phyloP scores from a whole-genome alignment of 2,797 vertebrate species.

The Miichthys miiuy region DNA sequence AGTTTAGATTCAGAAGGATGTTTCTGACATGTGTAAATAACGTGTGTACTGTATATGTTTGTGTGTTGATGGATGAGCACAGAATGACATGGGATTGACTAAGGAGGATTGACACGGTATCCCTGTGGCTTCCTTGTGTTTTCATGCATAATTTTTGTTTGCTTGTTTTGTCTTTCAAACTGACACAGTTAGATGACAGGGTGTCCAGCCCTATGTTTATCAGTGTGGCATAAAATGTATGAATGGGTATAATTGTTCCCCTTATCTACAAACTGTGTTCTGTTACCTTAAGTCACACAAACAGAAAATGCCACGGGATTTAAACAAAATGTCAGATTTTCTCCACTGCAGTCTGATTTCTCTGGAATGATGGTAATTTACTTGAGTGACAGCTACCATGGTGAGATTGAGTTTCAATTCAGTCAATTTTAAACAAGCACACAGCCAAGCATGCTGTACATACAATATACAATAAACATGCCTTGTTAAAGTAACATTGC shows the following conservation, averaged over 20 bases:
- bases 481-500: background rate
- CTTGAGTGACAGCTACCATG: conserved; percentile 18
- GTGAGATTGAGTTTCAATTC: conserved; percentile 20
- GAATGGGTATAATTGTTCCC: background rate
- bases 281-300: conserved; percentile 9
- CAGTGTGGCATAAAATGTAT: background rate
- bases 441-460: background rate
- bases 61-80: conserved; percentile 18
- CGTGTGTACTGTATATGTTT: background rate
- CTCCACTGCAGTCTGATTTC: background rate
- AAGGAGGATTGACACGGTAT: background rate
- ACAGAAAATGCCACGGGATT: background rate
- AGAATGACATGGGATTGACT: background rate
- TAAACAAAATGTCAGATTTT: conserved; percentile 11
- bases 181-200: background rate
- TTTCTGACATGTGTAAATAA: background rate
- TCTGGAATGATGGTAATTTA: conserved; percentile 22
- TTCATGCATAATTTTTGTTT: background rate
- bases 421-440: conserved; percentile 21
- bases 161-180: conserved; percentile 3
- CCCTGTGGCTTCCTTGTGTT: background rate
- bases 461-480: background rate
- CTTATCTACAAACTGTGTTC: background rate
- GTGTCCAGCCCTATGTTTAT: background rate
- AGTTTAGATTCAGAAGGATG: conserved; percentile 4